These are phyloP conservation scores for Dendrocopos noguchii DNA, from an alignment of 2,113 vertebrate genomes.

Conservation along the genomic window DNA sequence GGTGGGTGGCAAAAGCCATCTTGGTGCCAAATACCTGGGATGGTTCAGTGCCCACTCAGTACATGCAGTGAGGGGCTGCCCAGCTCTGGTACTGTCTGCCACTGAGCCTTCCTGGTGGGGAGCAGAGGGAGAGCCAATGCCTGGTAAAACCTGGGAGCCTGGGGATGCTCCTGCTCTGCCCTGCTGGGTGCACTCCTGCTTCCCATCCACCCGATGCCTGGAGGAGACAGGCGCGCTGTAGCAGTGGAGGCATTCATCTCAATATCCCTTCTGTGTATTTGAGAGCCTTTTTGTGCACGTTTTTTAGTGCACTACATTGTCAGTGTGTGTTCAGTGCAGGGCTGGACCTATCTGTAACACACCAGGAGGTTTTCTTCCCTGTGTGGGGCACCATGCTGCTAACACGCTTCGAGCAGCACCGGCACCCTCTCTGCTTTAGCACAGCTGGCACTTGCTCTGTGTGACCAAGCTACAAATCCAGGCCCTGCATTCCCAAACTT, in stretches of 20 bases:
- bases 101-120: neutral
- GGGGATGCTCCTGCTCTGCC: neutral
- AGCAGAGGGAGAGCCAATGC: neutral
- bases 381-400: neutral
- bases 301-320: fast-evolving
- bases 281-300: neutral
- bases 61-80: neutral
- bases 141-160: neutral
- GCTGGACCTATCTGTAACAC: neutral
- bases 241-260: neutral
- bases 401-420: fast-evolving
- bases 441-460: fast-evolving
- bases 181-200: fast-evolving
- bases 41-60: neutral
- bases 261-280: neutral
- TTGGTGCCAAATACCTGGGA: neutral
- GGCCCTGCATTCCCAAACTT: neutral
- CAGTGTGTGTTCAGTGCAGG: neutral
- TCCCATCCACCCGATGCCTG: neutral
- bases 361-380: neutral
- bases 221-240: fast-evolving
- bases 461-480: neutral
- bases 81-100: neutral
- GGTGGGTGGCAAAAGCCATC: slow-evolving; percentile 1
- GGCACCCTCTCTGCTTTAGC: neutral